Base-by-base conservation (phyloP, 2,888 invertebrate genomes). In the Heterodera filipjevi region DNA sequence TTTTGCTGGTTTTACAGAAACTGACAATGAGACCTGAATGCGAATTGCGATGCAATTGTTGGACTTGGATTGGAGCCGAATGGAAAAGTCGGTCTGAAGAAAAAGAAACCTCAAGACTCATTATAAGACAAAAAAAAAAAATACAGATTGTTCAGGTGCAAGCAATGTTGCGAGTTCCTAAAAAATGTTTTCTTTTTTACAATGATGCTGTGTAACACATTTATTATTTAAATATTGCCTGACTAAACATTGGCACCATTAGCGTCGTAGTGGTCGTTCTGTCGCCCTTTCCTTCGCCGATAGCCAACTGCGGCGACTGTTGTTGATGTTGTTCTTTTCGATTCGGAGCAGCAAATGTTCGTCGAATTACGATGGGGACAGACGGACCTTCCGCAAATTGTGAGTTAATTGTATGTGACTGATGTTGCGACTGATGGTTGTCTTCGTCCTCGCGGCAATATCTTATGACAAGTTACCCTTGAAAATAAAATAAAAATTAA, bases 1-100 rank as follows among this genome's bases (percentile, higher is more conserved):
- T 32, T 2, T 39, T 22, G 10, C 16, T 30, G 6, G 8, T 53
- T 39, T 44, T 16, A 32, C 10, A 27, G 39, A 16, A 3, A 64
- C 75, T 19, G n/a, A n/a, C n/a, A n/a, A n/a, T n/a, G n/a, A n/a
- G n/a, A n/a, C n/a, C n/a, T 75, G 66, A 64, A 75, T 30, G 59
- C 44, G 46, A 44, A 75, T 22, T 5, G 75, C 64, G 32, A 75
- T 53, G 68, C 75, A 75, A 64, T 75, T 75, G 33, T 30, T 75
- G 30, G 75, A 75, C 22, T 33, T 64, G 66, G 75, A 75, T 33
- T 75, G 75, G 27, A 75, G 32, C 32, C 75, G 64, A 19, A 75
- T 46, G 44, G 75, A 64, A 19, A 75, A 75, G 14, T 75, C 75
- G 2, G 46, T 19, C 75, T 75, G 32, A 75, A 75, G 12, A 35